Percentiles rank a stretch among this genome's conserved stretches.
Conservation (phyloP, 2,888 invertebrate species). For the Embidobia sp. region DNA sequence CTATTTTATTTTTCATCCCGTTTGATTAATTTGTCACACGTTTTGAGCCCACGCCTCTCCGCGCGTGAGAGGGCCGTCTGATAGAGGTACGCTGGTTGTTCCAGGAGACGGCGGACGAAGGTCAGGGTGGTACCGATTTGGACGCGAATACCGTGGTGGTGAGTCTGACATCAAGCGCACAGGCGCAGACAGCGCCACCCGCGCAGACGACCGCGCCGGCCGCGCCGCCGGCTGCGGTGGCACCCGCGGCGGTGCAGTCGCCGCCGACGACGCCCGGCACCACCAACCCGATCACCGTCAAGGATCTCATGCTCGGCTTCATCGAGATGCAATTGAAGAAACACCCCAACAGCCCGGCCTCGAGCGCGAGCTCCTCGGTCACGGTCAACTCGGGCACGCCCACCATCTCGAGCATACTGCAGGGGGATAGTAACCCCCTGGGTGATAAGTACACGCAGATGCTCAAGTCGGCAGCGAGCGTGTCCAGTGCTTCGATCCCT, state of each 20-base stretch:
- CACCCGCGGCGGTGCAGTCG: constrained; percentile 79
- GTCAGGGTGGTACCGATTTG: constrained; percentile 82
- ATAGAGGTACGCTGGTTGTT: constrained; percentile 80
- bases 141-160: constrained; percentile 75
- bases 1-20: constrained; percentile 6
- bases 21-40: constrained; percentile 6
- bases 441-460: constrained; percentile 84
- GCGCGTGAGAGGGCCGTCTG: constrained; percentile 78
- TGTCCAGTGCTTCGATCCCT: constrained; percentile 74
- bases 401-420: constrained; percentile 85
- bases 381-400: constrained; percentile 83
- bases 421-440: constrained; percentile 82
- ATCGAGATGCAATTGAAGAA: constrained; percentile 91
- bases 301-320: constrained; percentile 91
- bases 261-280: constrained; percentile 78
- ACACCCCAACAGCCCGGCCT: constrained; percentile 83
- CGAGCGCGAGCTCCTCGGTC: constrained; percentile 72
- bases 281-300: constrained; percentile 87
- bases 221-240: constrained; percentile 72
- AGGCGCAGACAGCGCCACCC: constrained; percentile 74
- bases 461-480: constrained; percentile 79
- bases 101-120: constrained; percentile 93
- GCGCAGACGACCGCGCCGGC: constrained; percentile 77
- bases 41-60: constrained; percentile 65
- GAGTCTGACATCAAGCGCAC: constrained; percentile 70